Evolutionary conservation across 2,113 vertebrate species (phyloP).

Genomic region (Myrmecophaga tridactyla): DNA sequence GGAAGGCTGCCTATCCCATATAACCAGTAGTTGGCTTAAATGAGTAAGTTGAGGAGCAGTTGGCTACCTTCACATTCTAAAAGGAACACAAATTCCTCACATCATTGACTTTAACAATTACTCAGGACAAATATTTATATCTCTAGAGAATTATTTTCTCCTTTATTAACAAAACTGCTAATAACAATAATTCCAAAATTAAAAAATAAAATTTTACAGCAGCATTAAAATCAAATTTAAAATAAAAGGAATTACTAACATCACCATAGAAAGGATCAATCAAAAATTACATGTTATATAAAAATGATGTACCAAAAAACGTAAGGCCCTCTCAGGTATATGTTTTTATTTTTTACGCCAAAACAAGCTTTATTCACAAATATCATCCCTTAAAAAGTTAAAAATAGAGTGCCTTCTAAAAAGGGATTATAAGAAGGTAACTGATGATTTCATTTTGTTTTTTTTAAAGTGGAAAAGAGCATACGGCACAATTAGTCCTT

Average conservation of each 20-base stretch:
- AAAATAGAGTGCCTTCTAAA: no score
- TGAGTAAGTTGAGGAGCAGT: rapidly evolving
- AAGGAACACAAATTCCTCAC: background rate
- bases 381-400: no score
- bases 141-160: background rate
- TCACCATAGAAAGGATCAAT: background rate
- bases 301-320: background rate
- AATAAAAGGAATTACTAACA: background rate
- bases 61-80: background rate
- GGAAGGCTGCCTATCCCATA: rapidly evolving
- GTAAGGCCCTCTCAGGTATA: rapidly evolving
- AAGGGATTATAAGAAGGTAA: no score
- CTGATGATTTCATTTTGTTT: no score
- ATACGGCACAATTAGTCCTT: no score
- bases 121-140: background rate
- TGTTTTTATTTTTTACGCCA: no score
- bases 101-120: background rate
- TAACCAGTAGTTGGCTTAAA: background rate
- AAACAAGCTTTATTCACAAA: no score
- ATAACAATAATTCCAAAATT: background rate
- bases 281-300: background rate
- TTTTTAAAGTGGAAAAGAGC: no score
- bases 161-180: background rate
- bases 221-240: background rate
- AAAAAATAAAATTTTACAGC: background rate